These are phyloP conservation scores for Dipodomys spectabilis DNA, from an alignment of 2,113 vertebrate species.

Conservation along the genomic window DNA sequence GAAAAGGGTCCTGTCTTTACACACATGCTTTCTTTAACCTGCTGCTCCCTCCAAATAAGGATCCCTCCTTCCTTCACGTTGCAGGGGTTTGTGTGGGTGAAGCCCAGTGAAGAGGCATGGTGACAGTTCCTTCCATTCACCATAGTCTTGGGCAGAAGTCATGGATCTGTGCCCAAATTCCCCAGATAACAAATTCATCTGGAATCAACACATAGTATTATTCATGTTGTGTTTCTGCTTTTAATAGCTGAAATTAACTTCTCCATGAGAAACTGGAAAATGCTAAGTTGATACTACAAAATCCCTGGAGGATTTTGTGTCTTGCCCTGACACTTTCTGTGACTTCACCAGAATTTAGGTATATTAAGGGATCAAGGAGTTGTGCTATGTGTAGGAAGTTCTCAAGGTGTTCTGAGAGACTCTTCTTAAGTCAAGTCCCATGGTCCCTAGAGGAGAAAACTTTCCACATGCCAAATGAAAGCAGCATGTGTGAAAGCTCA, in stretches of 20 bases:
- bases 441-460: slow-evolving; percentile 30
- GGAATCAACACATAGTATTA: slow-evolving; percentile 32
- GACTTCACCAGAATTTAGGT: slow-evolving; percentile 64
- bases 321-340: slow-evolving; percentile 63
- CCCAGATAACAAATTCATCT: slow-evolving; percentile 31
- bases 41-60: background rate
- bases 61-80: background rate
- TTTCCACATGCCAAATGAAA: slow-evolving; percentile 42
- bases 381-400: background rate
- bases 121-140: background rate
- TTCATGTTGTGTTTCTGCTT: slow-evolving; percentile 59
- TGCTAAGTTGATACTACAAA: background rate
- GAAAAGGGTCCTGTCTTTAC: background rate
- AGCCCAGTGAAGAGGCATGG: background rate
- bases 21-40: too few relatives aligned
- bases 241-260: slow-evolving; percentile 55
- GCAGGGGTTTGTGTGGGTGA: background rate
- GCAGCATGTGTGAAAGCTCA: background rate
- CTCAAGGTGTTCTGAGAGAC: slow-evolving; percentile 38
- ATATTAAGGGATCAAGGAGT: slow-evolving; percentile 64
- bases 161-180: slow-evolving; percentile 20
- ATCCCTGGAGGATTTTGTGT: slow-evolving; percentile 29
- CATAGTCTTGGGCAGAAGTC: background rate
- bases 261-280: slow-evolving; percentile 23
- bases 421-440: slow-evolving; percentile 44